Evolutionary conservation across 2,797 vertebrate species (phyloP), one percentile per base, ranked within the genome.

Genomic region (Gila robusta): DNA sequence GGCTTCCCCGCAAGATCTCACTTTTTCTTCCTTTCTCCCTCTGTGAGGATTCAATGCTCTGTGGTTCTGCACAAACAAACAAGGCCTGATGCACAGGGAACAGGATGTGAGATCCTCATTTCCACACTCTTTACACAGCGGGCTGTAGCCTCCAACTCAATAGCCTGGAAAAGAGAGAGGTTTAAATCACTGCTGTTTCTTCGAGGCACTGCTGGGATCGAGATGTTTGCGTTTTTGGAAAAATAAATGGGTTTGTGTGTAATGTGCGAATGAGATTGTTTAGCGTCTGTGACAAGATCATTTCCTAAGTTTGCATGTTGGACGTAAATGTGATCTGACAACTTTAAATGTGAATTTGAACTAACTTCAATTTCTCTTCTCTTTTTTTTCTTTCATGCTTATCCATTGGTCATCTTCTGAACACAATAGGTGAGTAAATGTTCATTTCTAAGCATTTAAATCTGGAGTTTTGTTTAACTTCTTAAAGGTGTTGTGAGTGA

Each of bases 41-140:
- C 69, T 83, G 84, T 77, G 84, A 86, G 66, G 32, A 54, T 59
- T 69, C 82, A 64, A 78, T 76, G 83, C 87, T 86, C 37, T 2
- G 71, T 84, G 79, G 69, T 85, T 78, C 70, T 84, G 72, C 85
- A 89, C 79, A 87, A 89, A 84, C 84, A 87, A 87, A 86, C 89
- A 56, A 87, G 73, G 74, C 62, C 81, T 66, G 84, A 87, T 81
- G 81, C 73, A 81, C 78, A 56, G 87, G 41, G 81, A 86, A 76
- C 37, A 69, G 84, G 78, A 81, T 81, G 84, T 26, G 28, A 81
- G 78, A 86, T 81, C 84, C 69, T 86, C 70, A 81, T 86, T 86
- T 86, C 70, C 70, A 86, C 84, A 66, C 78, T 66, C 70, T 81
- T 81, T 80, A 74, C 84, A 80, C 84, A 81, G 84, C 84, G 44